phyloP scores from a whole-genome alignment of 1,140 invertebrate genomes.

The Diorhabda carinulata region DNA sequence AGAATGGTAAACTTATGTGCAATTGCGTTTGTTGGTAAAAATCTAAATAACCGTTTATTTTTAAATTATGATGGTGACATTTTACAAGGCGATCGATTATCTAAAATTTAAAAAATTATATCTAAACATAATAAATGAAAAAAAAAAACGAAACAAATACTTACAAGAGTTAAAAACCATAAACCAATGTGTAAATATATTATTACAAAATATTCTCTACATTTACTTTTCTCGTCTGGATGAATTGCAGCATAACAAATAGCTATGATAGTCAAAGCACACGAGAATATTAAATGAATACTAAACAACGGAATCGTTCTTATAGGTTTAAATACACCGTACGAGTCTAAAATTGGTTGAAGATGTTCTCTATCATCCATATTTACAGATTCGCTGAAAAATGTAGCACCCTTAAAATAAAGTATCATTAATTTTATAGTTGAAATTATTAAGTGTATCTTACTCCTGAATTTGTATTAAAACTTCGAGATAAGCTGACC shows the following conservation, averaged over 20 bases:
- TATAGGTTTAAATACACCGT: constrained; percentile 52
- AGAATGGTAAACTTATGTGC: constrained; percentile 58
- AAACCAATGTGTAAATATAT: constrained; percentile 60
- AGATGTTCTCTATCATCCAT: constrained; percentile 55
- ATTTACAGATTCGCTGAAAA: constrained; percentile 53
- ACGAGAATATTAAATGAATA: constrained; percentile 52
- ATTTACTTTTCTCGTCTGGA: constrained; percentile 55
- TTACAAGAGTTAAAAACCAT: constrained; percentile 59
- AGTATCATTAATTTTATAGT: constrained; percentile 10
- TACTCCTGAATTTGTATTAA: constrained; percentile 45
- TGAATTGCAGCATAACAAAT: constrained; percentile 55
- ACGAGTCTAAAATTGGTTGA: constrained; percentile 52
- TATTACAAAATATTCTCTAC: constrained; percentile 63
- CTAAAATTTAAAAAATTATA: constrained; percentile 38
- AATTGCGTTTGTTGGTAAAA: constrained; percentile 62
- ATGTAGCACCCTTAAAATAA: constrained; percentile 52
- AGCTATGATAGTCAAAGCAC: constrained; percentile 56
- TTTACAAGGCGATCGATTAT: constrained; percentile 57
- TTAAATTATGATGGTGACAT: constrained; percentile 55
- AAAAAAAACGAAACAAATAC: constrained; percentile 22
- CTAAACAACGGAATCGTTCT: constrained; percentile 48
- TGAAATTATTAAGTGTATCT: constrained; percentile 25
- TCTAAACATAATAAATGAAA: neutral
- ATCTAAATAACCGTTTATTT: constrained; percentile 62
- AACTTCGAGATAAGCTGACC: constrained; percentile 46